phyloP scores from a whole-genome alignment of 1,140 invertebrate genomes.

The Psix sp. region DNA sequence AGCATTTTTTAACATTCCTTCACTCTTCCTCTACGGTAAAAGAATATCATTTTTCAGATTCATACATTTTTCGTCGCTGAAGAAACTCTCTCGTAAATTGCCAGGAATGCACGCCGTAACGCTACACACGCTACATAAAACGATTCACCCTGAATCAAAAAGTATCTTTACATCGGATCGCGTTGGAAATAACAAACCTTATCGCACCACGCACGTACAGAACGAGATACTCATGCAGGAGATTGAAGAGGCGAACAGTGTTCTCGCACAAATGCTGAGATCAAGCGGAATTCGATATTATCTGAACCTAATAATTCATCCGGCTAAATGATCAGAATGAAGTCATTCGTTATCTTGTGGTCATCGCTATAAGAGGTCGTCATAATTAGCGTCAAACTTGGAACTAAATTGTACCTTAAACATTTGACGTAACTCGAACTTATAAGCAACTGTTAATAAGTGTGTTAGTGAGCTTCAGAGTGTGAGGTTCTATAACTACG shows the following conservation, averaged over 20 bases:
- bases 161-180: constrained; percentile 51
- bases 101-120: constrained; percentile 21
- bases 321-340: constrained; percentile 48
- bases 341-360: constrained; percentile 47
- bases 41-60: constrained; percentile 1
- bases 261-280: constrained; percentile 36
- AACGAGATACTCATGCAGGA: constrained; percentile 33
- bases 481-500: background rate
- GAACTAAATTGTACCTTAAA: constrained; percentile 11
- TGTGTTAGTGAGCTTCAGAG: too few relatives aligned
- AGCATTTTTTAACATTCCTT: constrained; percentile 6
- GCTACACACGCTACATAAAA: constrained; percentile 23
- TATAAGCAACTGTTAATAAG: too few relatives aligned
- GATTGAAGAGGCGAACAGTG: constrained; percentile 39
- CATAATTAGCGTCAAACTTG: constrained; percentile 22
- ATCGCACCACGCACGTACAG: constrained; percentile 53
- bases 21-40: too few relatives aligned
- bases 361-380: constrained; percentile 26
- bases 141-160: constrained; percentile 44
- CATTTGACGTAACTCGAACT: background rate
- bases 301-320: constrained; percentile 49
- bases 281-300: constrained; percentile 53
- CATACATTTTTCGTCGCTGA: background rate
- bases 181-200: constrained; percentile 52
- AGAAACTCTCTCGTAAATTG: constrained; percentile 37